Conservation (phyloP, 1,140 invertebrate genomes). For the Holcopasites calliopsidis region DNA sequence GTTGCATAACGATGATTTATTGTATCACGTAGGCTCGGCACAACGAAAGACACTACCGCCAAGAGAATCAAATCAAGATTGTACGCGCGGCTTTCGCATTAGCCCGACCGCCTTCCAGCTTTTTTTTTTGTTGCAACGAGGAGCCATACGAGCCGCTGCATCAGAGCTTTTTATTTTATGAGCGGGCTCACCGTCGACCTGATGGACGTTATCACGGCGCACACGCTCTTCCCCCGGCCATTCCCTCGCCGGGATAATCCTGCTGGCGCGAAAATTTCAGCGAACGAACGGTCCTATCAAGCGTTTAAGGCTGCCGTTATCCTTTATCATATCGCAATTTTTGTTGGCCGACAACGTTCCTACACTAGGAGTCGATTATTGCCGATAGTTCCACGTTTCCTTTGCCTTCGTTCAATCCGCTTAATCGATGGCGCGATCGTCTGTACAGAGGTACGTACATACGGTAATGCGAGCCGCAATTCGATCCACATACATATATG, state of each 20-base stretch:
- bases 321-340: background rate
- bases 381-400: no score
- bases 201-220: conserved; percentile 34
- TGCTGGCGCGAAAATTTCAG: conserved; percentile 1
- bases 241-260: background rate
- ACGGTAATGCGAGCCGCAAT: conserved; percentile 55
- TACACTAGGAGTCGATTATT: no score
- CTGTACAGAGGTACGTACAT: background rate
- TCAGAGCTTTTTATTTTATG: conserved; percentile 20
- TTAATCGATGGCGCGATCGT: no score
- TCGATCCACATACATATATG: conserved; percentile 62
- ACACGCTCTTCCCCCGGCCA: background rate
- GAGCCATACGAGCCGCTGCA: conserved; percentile 21
- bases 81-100: background rate
- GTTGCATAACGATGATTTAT: no score
- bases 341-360: background rate
- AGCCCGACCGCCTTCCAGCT: background rate
- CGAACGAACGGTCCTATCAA: background rate
- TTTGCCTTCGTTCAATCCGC: no score
- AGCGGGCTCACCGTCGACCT: background rate
- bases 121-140: background rate
- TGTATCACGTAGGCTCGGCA: no score
- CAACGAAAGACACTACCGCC: no score
- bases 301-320: background rate
- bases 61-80: no score